Percentiles rank a stretch among this genome's conserved stretches.
phyloP scores from a whole-genome alignment of 2,113 vertebrate species.

The Seriola rivoliana region DNA sequence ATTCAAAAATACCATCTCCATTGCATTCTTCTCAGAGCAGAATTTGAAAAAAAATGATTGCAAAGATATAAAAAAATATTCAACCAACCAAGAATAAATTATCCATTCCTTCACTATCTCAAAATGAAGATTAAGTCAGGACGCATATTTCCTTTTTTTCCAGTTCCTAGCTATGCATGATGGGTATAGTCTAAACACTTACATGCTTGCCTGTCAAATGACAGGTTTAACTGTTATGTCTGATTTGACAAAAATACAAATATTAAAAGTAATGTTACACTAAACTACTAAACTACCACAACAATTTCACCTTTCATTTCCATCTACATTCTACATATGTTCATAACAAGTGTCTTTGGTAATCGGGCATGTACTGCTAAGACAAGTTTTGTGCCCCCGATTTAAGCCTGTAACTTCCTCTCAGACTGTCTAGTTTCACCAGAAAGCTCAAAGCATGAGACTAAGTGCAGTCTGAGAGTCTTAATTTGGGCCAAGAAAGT shows the following conservation, averaged over 20 bases:
- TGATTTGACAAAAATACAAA: too few species aligned
- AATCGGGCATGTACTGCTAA: conserved; percentile 1
- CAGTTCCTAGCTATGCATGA: not conserved
- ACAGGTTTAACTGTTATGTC: not conserved
- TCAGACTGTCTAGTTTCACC: conserved; percentile 30
- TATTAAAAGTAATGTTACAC: too few species aligned
- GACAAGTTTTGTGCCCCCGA: not conserved
- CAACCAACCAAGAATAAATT: not conserved
- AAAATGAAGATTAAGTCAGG: not conserved
- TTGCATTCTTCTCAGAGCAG: not conserved
- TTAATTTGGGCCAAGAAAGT: conserved; percentile 39
- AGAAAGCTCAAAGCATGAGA: conserved; percentile 47
- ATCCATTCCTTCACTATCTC: not conserved
- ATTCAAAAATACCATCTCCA: not conserved
- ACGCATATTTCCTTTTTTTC: not conserved
- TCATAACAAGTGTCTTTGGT: conserved; percentile 7
- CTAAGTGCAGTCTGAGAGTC: conserved; percentile 40
- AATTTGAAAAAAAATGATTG: not conserved
- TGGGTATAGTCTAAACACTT: not conserved
- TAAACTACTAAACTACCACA: too few species aligned
- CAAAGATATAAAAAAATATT: not conserved
- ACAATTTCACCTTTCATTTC: not conserved
- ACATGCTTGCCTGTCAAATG: not conserved
- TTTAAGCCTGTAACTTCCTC: conserved; percentile 42
- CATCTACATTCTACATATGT: not conserved